Conservation (phyloP, 2,797 vertebrate species). For the Enteromius radiatus region DNA sequence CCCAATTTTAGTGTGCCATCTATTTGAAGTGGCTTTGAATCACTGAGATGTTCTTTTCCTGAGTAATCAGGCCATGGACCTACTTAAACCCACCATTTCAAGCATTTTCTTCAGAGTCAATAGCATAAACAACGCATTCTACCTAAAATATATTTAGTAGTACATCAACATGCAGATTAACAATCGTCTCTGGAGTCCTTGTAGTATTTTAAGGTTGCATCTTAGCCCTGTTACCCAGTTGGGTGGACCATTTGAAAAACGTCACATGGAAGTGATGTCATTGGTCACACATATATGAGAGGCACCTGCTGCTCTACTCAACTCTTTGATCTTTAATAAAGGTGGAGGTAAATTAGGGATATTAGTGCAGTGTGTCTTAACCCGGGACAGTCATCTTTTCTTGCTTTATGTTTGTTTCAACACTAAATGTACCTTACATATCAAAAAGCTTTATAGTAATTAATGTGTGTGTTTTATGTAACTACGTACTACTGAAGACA, state of each 20-base stretch:
- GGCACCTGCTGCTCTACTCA: neutral
- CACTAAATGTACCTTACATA: neutral
- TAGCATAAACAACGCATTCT: neutral
- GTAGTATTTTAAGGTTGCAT: neutral
- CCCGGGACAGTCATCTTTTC: neutral
- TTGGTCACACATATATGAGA: neutral
- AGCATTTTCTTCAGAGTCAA: neutral
- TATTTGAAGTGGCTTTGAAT: neutral
- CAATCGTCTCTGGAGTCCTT: neutral
- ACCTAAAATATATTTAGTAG: neutral
- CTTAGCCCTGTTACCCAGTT: neutral
- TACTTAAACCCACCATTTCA: neutral
- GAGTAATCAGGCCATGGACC: neutral
- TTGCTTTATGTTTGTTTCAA: neutral
- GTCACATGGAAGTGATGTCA: neutral
- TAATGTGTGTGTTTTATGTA: too few species aligned
- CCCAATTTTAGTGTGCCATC: neutral
- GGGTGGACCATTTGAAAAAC: neutral
- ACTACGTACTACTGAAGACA: too few species aligned
- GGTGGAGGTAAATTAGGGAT: neutral
- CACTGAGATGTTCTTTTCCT: neutral
- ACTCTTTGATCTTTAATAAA: neutral
- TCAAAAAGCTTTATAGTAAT: neutral
- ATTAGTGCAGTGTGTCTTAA: neutral
- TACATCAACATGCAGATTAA: neutral